A percentile compares a stretch with the other conserved stretches of the same genome.
phyloP scores from a whole-genome alignment of 1,140 invertebrate genomes.

The Drosophila pruinosa region DNA sequence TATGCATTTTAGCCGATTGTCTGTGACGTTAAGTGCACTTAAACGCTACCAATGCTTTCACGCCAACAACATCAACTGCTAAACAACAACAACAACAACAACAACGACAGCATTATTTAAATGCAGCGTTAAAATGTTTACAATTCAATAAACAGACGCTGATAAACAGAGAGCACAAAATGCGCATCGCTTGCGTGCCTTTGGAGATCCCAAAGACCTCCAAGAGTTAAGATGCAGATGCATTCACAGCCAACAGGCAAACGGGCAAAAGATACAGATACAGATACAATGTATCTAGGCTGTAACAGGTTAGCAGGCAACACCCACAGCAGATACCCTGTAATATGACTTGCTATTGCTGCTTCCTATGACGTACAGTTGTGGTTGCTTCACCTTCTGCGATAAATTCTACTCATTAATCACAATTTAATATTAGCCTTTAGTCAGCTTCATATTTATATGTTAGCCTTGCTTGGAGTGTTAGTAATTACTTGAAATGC shows the following conservation, averaged over 20 bases:
- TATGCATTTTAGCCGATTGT: constrained; percentile 5
- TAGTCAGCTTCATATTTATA: too few relatives aligned
- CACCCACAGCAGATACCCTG: background rate
- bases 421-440: too few relatives aligned
- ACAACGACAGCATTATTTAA: constrained; percentile 57
- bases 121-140: constrained; percentile 78
- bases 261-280: constrained; percentile 19
- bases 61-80: background rate
- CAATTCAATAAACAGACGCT: constrained; percentile 74
- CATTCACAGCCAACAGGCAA: constrained; percentile 22
- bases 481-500: too few relatives aligned
- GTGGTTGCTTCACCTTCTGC: too few relatives aligned
- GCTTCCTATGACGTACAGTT: background rate
- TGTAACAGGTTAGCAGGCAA: background rate
- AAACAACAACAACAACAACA: background rate
- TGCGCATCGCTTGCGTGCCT: constrained; percentile 28
- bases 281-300: background rate
- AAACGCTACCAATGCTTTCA: constrained; percentile 24
- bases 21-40: constrained; percentile 31
- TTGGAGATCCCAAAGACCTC: constrained; percentile 8
- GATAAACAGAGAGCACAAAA: constrained; percentile 43
- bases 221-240: constrained; percentile 32
- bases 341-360: background rate
- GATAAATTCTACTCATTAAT: too few relatives aligned
- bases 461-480: too few relatives aligned